phyloP scores from a whole-genome alignment of 2,113 vertebrate species.

The Dunckerocampus dactyliophorus region DNA sequence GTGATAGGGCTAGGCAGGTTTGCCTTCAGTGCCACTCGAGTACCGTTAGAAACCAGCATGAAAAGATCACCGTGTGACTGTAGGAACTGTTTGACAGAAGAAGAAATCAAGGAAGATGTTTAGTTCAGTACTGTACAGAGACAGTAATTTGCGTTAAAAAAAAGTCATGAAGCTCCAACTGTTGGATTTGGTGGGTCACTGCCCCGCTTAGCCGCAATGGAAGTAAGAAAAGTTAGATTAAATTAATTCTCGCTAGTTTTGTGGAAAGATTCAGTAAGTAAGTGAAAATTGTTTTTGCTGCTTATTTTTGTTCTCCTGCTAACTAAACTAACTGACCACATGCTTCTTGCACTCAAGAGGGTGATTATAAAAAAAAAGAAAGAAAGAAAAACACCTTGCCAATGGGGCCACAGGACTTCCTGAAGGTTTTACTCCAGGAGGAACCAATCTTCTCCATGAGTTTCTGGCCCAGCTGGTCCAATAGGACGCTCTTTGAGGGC shows the following conservation, averaged over 20 bases:
- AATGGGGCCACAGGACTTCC: conserved; percentile 82
- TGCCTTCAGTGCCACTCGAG: conserved; percentile 74
- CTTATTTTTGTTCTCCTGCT: not conserved
- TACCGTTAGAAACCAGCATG: conserved; percentile 76
- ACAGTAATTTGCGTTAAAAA: too few species aligned
- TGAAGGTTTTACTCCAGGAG: conserved; percentile 92
- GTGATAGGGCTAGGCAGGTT: conserved; percentile 37
- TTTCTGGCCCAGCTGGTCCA: conserved; percentile 90
- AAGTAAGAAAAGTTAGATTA: too few species aligned
- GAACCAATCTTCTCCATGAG: conserved; percentile 82
- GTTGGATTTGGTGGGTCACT: too few species aligned
- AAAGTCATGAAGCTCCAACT: too few species aligned
- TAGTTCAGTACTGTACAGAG: too few species aligned
- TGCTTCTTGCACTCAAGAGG: too few species aligned
- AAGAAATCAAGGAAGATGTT: not conserved
- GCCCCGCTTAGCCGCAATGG: too few species aligned
- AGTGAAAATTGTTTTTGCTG: too few species aligned
- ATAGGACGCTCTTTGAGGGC: conserved; percentile 59
- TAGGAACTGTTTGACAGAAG: conserved; percentile 76
- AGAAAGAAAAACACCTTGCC: conserved; percentile 76
- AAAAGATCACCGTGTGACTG: conserved; percentile 85
- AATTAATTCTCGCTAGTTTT: too few species aligned
- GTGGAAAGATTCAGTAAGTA: too few species aligned
- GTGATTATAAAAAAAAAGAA: not conserved
- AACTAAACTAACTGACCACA: not conserved